These are phyloP conservation scores for Eledone cirrhosa DNA, from an alignment of 2,888 invertebrate species.

Conservation along the genomic window DNA sequence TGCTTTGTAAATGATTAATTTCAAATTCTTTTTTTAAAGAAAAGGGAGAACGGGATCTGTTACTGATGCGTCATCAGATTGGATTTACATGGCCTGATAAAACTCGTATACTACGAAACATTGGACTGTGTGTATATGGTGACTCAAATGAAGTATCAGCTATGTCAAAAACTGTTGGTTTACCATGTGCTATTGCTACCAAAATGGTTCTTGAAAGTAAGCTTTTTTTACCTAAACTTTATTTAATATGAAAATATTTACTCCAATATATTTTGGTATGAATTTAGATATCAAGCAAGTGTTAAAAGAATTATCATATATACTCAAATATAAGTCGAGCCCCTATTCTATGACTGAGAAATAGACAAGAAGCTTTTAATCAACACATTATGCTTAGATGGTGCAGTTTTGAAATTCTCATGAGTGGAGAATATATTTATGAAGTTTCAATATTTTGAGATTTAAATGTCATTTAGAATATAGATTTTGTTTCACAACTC, in stretches of 20 bases:
- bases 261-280: no score
- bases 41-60: slow-evolving; percentile 84
- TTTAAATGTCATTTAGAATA: neutral
- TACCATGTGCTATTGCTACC: slow-evolving; percentile 92
- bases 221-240: slow-evolving; percentile 35
- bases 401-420: no score
- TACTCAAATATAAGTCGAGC: no score
- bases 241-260: no score
- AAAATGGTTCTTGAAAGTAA: slow-evolving; percentile 97
- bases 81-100: slow-evolving; percentile 89
- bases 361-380: no score
- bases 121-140: slow-evolving; percentile 87
- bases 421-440: no score
- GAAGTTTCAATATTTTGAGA: no score
- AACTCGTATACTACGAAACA: slow-evolving; percentile 79
- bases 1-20: no score
- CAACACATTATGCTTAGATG: no score
- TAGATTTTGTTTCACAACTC: neutral
- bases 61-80: slow-evolving; percentile 92
- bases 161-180: slow-evolving; percentile 94
- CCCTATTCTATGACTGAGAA: no score
- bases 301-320: neutral
- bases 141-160: slow-evolving; percentile 82
- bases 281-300: neutral
- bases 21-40: slow-evolving; percentile 43